Evolutionary conservation across 2,797 vertebrate genomes (phyloP).

Genomic region (Adrianichthys oophorus): DNA sequence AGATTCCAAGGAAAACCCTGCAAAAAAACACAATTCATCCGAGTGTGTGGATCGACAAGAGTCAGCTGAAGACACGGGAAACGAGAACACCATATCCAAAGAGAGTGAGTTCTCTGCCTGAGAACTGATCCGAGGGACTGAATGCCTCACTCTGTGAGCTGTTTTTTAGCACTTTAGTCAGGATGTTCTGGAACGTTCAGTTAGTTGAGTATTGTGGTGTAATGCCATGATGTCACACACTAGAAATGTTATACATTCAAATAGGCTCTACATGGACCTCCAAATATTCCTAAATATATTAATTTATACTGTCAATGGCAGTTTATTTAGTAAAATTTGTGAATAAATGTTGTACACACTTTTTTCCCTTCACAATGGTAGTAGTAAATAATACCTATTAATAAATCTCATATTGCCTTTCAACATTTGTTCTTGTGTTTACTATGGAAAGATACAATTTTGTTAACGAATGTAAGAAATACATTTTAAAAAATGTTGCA

Average conservation of each 20-base stretch:
- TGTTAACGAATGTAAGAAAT: background rate
- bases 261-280: constrained; percentile 65
- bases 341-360: constrained; percentile 73
- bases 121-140: constrained; percentile 14
- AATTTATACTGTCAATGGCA: constrained; percentile 70
- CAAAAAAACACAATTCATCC: constrained; percentile 33
- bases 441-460: background rate
- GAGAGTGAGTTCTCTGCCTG: constrained; percentile 47
- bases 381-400: constrained; percentile 65
- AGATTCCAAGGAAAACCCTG: constrained; percentile 47
- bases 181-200: constrained; percentile 48
- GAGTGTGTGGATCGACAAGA: constrained; percentile 32
- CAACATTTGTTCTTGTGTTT: constrained; percentile 15
- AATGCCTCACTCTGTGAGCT: constrained; percentile 33
- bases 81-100: constrained; percentile 46
- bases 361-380: constrained; percentile 67
- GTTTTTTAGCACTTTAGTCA: constrained; percentile 68
- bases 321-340: constrained; percentile 73
- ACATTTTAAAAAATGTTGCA: no score
- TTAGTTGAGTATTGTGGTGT: constrained; percentile 52
- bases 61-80: constrained; percentile 38
- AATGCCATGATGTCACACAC: constrained; percentile 67
- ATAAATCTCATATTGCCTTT: constrained; percentile 67
- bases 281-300: constrained; percentile 59
- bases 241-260: constrained; percentile 75